Base-by-base conservation (phyloP, 2,797 vertebrate species). In the Oceanodroma leucorhoa region DNA sequence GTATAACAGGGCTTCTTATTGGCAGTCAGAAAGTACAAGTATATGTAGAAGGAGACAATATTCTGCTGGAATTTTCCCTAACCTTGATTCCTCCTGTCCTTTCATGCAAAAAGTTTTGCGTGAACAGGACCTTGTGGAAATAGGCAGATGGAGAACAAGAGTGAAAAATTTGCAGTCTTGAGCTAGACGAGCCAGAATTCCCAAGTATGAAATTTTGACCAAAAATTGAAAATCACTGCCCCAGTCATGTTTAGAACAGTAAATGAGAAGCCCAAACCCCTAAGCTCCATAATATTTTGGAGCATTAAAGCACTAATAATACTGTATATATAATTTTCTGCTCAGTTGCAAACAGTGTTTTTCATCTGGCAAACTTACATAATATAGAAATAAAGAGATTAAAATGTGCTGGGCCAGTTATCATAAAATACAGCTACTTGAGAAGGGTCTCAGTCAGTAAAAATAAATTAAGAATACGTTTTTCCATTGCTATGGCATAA, bases 41-140 rank as follows among this genome's bases (percentile, higher is more conserved):
- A 45, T 45, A 88, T 53, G 40, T 57, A 81, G 70, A 94, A 95
- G 83, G 67, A 96, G 50, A 91, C 72, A 82, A 86, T 93, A 90
- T 83, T 93, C 76, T 91, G 16, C 75, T 96, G 89, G 86, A 70
- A 86, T 95, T 89, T 95, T 82, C 27, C 16, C 34, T 96, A 95
- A 84, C 86, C 90, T 96, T 95, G 67, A 96, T 95, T 97, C 54
- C 21, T 60, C 36, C 43, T 73, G 40, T 93, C 38, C 48, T 95
- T 95, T 95, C 41, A 67, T 65, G 48, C 20, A 89, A 82, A 92
- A 94, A 36, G 23, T 89, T 95, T 85, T 91, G 8, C 21, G 30
- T 48, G 46, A 95, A 69, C 16, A 89, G 34, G 77, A 91, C 30
- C 34, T 55, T 57, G 41, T 10, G 7, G 38, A 88, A 94, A 73